Conservation (phyloP, 1,140 invertebrate genomes). For the Drosophila albomicans region DNA sequence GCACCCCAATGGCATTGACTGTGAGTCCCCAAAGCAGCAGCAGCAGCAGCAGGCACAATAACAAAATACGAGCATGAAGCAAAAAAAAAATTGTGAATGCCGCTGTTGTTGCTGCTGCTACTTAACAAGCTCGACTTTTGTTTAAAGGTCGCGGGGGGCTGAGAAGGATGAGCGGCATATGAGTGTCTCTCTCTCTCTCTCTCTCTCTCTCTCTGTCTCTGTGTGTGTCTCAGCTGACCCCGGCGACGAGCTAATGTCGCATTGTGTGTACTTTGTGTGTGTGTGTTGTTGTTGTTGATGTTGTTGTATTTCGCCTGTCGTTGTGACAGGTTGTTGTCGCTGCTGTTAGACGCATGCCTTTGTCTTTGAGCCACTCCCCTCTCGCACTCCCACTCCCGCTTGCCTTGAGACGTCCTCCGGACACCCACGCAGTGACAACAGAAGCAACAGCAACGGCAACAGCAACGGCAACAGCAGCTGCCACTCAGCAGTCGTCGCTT, state of each 20-base stretch:
- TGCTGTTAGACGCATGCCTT: constrained; percentile 71
- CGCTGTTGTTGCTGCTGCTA: constrained; percentile 20
- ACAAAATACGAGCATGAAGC: constrained; percentile 8
- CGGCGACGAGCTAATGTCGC: constrained; percentile 61
- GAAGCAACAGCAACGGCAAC: constrained; percentile 12
- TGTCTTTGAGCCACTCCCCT: constrained; percentile 55
- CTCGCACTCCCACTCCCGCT: background rate
- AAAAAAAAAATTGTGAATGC: constrained; percentile 13
- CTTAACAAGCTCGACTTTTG: constrained; percentile 74
- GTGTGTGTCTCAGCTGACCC: constrained; percentile 30
- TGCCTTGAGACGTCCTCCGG: background rate
- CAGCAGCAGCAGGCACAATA: constrained; percentile 13
- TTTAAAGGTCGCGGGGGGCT: constrained; percentile 64
- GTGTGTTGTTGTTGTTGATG: too few species aligned
- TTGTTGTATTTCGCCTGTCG: constrained; percentile 51
- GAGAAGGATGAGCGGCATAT: background rate
- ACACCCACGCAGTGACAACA: constrained; percentile 17
- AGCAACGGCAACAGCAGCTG: constrained; percentile 55
- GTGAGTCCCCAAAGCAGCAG: constrained; percentile 20
- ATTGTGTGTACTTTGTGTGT: constrained; percentile 63
- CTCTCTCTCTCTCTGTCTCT: too few species aligned
- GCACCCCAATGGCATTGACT: constrained; percentile 58
- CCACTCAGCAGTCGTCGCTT: constrained; percentile 50
- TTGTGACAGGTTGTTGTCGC: constrained; percentile 79
- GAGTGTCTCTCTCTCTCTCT: too few species aligned